These are phyloP conservation scores for Choreutis nemorana DNA, from an alignment of 2,888 invertebrate species.

Conservation along the genomic window DNA sequence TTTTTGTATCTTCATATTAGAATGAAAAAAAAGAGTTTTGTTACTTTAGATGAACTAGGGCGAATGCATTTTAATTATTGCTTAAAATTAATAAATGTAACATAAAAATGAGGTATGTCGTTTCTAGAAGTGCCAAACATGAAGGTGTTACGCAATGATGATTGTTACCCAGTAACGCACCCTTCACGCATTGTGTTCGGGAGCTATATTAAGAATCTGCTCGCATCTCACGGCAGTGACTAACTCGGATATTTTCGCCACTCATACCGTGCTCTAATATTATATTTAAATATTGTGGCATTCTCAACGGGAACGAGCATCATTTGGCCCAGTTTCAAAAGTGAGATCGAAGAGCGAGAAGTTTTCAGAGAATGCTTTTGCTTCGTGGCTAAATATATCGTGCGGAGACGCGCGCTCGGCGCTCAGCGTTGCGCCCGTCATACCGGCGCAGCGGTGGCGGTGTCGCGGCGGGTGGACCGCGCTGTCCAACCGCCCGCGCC, in stretches of 20 bases:
- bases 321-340: conserved; percentile 66
- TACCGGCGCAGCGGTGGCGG: conserved; percentile 15
- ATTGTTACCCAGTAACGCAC: conserved; percentile 17
- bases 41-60: too few species aligned
- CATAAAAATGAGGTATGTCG: too few species aligned
- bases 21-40: too few species aligned
- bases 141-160: conserved; percentile 1
- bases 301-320: conserved; percentile 56
- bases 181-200: conserved; percentile 46
- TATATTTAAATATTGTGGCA: conserved; percentile 65
- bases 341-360: conserved; percentile 57
- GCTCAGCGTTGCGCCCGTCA: conserved; percentile 15
- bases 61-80: too few species aligned
- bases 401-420: conserved; percentile 18
- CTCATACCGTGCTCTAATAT: conserved; percentile 53
- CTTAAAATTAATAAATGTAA: too few species aligned
- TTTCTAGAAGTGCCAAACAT: neutral
- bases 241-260: conserved; percentile 58
- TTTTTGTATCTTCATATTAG: too few species aligned
- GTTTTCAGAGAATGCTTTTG: conserved; percentile 60
- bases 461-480: conserved; percentile 11
- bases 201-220: conserved; percentile 40
- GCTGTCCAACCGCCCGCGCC: conserved; percentile 5
- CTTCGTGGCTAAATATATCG: conserved; percentile 52
- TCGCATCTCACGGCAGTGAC: conserved; percentile 46